Conservation (phyloP, 2,113 vertebrate genomes). For the Craseonycteris thonglongyai region DNA sequence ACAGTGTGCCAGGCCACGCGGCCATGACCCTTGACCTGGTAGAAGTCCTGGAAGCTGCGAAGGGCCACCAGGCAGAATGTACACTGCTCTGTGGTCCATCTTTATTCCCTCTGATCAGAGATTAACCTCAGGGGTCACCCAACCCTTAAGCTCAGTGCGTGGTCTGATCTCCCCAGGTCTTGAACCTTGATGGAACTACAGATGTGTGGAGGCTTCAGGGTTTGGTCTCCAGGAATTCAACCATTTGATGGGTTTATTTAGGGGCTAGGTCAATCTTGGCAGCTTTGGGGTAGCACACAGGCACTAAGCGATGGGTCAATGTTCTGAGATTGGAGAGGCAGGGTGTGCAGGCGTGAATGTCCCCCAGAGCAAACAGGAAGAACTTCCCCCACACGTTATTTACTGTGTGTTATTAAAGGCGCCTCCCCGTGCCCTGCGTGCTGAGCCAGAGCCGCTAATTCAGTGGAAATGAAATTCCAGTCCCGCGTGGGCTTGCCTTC, state of each 20-base stretch:
- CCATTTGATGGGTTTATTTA: background rate
- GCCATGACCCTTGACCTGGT: background rate
- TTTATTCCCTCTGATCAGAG: background rate
- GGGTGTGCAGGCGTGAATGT: background rate
- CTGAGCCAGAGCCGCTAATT: slow-evolving; percentile 30
- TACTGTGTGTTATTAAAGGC: slow-evolving; percentile 50
- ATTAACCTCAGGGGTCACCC: background rate
- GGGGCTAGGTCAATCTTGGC: background rate
- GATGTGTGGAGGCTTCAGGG: rapidly evolving
- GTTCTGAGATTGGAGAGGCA: background rate
- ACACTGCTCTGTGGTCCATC: background rate
- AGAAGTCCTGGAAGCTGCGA: background rate
- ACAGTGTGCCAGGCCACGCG: too few relatives aligned
- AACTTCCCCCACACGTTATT: slow-evolving; percentile 44
- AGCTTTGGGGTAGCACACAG: background rate
- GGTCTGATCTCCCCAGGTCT: background rate
- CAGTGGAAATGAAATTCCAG: slow-evolving; percentile 49
- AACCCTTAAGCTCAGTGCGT: background rate
- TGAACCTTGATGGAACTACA: background rate
- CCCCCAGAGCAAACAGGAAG: slow-evolving; percentile 18
- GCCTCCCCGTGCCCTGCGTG: background rate
- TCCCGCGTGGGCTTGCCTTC: slow-evolving; percentile 15
- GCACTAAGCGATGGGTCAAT: background rate
- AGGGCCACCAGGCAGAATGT: too few relatives aligned
- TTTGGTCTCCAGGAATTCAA: background rate